Evolutionary conservation across 2,888 invertebrate species (phyloP).

Genomic region (Drosophila suboccidentalis): DNA sequence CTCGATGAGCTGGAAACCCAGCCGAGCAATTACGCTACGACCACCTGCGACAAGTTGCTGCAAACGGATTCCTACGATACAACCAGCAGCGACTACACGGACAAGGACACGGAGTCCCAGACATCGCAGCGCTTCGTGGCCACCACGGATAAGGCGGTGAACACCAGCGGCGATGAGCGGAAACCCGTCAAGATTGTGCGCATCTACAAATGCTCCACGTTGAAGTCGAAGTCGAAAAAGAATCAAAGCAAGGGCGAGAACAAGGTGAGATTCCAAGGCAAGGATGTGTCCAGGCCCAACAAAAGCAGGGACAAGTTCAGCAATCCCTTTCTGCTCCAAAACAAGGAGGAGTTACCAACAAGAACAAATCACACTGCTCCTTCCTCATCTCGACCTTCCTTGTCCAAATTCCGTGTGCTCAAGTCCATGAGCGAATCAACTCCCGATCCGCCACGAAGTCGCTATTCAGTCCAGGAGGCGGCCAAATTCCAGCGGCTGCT

Average conservation of each 20-base stretch:
- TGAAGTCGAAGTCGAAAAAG: conserved; percentile 11
- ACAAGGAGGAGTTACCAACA: neutral
- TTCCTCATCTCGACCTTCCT: neutral
- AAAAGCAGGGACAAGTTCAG: neutral
- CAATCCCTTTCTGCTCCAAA: neutral
- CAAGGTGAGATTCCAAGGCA: conserved; percentile 33
- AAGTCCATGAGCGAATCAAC: conserved; percentile 20
- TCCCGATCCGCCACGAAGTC: neutral
- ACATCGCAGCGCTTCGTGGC: neutral
- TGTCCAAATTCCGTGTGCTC: conserved; percentile 22
- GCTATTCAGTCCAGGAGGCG: neutral
- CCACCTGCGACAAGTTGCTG: conserved; percentile 11
- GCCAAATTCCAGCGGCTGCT: conserved; percentile 2
- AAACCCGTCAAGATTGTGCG: conserved; percentile 17
- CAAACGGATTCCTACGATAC: conserved; percentile 26
- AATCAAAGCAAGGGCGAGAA: neutral
- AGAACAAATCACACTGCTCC: neutral
- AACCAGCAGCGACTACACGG: neutral
- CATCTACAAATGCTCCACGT: conserved; percentile 1
- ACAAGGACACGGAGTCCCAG: neutral
- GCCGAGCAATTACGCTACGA: conserved; percentile 9
- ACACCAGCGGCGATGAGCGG: conserved; percentile 19
- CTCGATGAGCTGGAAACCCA: conserved; percentile 33
- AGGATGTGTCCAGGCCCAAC: neutral
- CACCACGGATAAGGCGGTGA: conserved; percentile 36